Evolutionary conservation across 2,797 vertebrate genomes (phyloP), one percentile per base, ranked within the genome.

Genomic region (Emydoidea blandingii): DNA sequence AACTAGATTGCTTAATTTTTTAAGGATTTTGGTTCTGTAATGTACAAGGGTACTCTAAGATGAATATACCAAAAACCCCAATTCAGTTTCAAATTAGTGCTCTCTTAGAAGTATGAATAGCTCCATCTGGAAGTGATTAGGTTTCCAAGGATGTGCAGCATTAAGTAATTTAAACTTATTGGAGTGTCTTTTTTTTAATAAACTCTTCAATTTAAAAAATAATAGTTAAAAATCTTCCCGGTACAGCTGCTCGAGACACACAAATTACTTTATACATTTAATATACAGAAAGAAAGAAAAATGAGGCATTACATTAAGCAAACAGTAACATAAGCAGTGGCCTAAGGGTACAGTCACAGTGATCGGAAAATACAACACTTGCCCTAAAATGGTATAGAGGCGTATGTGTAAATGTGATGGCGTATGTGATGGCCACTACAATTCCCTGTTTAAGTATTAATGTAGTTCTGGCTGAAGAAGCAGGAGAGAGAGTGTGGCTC

Each of bases 81-180:
- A 94, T 96, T 97, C 92, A 94, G 84, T 98, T 98, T 96, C 93
- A 97, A 98, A 98, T 97, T 96, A 98, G 95, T 82, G 94, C 89
- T 96, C 95, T 94, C 96, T 96, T 85, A 97, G 96, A 97, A 93
- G 95, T 96, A 98, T 96, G 97, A 97, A 96, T 96, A 97, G 89
- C 95, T 98, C 96, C 96, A 98, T 97, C 97, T 98, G 92, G 91
- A 97, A 97, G 93, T 97, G 95, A 98, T 98, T 98, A 97, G 76
- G 95, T 97, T 96, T 97, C 96, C 79, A 97, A 94, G 91, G 97
- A 98, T 97, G 88, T 91, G 81, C 86, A 89, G 84, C 81, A 95
- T 94, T 96, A 97, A 97, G 88, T 98, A 96, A 97, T 97, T 97
- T 97, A 97, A 96, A 97, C 96, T 97, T 97, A 96, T 50, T 96